These are phyloP conservation scores for Platypus cylindrus DNA, from an alignment of 2,888 invertebrate genomes.

Conservation along the genomic window DNA sequence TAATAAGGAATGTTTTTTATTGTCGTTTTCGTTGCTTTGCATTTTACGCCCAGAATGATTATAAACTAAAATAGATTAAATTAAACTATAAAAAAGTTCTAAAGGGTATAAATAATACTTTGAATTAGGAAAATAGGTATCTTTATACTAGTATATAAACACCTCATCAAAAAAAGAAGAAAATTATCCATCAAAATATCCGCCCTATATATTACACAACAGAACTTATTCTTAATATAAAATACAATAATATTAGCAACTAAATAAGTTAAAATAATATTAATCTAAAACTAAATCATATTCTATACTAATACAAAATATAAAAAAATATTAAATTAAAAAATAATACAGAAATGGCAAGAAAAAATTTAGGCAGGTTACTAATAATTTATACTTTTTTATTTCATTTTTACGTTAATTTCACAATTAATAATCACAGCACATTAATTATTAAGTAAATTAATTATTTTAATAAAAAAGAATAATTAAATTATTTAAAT, in stretches of 20 bases:
- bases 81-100: slow-evolving; percentile 3
- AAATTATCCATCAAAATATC: no score
- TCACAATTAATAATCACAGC: slow-evolving; percentile 36
- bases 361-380: slow-evolving; percentile 35
- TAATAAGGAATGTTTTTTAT: slow-evolving; percentile 16
- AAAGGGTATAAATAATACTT: slow-evolving; percentile 27
- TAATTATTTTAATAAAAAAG: slow-evolving; percentile 27
- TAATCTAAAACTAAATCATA: slow-evolving; percentile 26
- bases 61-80: slow-evolving; percentile 14
- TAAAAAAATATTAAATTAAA: slow-evolving; percentile 22
- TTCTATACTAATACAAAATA: no score
- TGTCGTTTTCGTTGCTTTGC: slow-evolving; percentile 16
- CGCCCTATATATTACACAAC: slow-evolving; percentile 18
- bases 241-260: slow-evolving; percentile 15
- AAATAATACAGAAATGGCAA: slow-evolving; percentile 38
- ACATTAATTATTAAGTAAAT: slow-evolving; percentile 30
- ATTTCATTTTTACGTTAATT: slow-evolving; percentile 28
- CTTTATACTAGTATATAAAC: slow-evolving; percentile 10
- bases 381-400: slow-evolving; percentile 20
- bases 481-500: no score
- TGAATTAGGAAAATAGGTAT: slow-evolving; percentile 24
- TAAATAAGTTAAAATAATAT: slow-evolving; percentile 19
- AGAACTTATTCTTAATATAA: slow-evolving; percentile 3
- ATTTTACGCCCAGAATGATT: no score
- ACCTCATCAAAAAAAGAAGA: no score